Conservation (phyloP, 64 coral and sea anemone species). For the Dendrophyllia cribrosa region DNA sequence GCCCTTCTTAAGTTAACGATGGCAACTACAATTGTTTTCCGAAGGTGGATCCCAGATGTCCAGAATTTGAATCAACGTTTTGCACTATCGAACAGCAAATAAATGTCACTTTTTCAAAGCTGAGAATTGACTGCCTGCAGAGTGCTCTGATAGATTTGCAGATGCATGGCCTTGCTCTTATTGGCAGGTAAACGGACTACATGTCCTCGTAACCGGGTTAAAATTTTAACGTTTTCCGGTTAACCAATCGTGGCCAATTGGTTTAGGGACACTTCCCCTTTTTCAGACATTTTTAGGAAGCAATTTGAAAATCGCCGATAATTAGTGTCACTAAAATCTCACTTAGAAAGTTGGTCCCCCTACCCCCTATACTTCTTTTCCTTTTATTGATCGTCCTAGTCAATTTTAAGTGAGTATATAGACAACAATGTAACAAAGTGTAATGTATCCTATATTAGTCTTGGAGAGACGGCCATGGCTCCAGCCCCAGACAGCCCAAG, state of each 20-base stretch:
- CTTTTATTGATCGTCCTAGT: too few relatives aligned
- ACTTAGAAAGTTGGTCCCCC: too few relatives aligned
- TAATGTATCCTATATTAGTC: background rate
- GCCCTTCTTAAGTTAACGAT: too few relatives aligned
- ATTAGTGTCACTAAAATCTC: too few relatives aligned
- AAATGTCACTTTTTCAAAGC: conserved; percentile 62
- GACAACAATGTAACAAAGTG: too few relatives aligned
- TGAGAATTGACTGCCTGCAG: conserved; percentile 76
- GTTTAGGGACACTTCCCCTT: too few relatives aligned
- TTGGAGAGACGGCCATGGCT: background rate
- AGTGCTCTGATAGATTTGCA: conserved; percentile 71
- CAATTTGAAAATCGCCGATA: too few relatives aligned
- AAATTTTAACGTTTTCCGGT: too few relatives aligned
- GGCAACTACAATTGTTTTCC: background rate
- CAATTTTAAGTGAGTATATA: too few relatives aligned
- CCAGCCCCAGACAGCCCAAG: background rate
- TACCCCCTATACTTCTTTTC: too few relatives aligned
- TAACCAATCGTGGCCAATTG: too few relatives aligned
- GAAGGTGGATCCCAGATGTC: conserved; percentile 83
- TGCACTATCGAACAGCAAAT: conserved; percentile 70
- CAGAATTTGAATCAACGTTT: conserved; percentile 83
- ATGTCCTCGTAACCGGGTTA: background rate
- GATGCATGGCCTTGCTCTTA: conserved; percentile 68
- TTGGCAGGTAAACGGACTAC: conserved; percentile 25
- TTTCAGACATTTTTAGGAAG: too few relatives aligned